Evolutionary conservation across 2,113 vertebrate genomes (phyloP).

Genomic region (Cinclus mexicanus): DNA sequence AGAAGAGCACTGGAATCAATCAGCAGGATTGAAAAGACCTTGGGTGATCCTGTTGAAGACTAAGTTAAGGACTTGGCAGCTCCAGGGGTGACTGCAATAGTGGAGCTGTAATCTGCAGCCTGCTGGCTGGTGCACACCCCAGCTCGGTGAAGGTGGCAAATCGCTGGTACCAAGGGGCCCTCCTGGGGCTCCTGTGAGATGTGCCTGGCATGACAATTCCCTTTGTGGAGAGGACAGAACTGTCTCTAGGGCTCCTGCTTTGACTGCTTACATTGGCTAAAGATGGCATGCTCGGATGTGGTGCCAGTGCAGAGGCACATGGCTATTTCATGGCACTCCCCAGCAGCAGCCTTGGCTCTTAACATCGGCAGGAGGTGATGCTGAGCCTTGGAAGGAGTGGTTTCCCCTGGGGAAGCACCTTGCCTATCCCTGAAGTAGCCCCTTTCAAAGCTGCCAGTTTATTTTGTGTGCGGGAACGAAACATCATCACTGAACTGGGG

Average conservation of each 20-base stretch:
- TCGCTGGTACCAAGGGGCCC: neutral
- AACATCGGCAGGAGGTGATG: neutral
- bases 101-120: neutral
- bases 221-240: neutral
- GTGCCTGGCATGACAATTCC: neutral
- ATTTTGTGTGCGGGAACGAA: neutral
- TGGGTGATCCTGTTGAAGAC: neutral
- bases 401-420: neutral
- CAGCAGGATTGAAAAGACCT: neutral
- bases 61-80: neutral
- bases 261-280: neutral
- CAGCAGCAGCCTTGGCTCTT: fast-evolving
- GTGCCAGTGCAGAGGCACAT: too few species aligned
- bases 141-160: neutral
- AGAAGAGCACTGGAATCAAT: neutral
- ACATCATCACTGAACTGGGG: neutral
- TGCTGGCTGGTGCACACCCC: neutral
- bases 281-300: fast-evolving
- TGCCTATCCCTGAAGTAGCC: neutral
- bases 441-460: neutral
- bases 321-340: too few species aligned
- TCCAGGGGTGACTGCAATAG: neutral
- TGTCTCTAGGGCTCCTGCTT: neutral
- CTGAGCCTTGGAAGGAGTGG: neutral
- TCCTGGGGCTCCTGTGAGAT: neutral